A percentile compares a stretch with the other conserved stretches of the same genome.
Conservation (phyloP, 2,888 invertebrate species). For the Baccha elongata region DNA sequence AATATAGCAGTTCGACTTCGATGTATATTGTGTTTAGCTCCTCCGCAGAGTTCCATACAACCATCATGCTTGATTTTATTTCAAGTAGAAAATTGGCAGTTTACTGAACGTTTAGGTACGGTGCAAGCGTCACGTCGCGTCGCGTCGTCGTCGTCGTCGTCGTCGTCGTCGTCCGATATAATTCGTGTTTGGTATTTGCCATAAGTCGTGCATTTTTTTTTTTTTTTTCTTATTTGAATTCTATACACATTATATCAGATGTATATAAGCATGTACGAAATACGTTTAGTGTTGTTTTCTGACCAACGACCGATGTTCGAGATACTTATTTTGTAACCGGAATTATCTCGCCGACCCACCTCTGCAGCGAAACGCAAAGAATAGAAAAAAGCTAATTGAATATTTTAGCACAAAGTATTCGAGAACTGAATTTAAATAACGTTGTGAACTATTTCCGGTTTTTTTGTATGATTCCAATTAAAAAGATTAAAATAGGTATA, state of each 20-base stretch:
- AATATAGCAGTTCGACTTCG: background rate
- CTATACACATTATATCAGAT: background rate
- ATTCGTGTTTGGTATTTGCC: background rate
- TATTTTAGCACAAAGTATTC: too few relatives aligned
- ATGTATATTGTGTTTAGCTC: slow-evolving; percentile 4
- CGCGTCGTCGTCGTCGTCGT: too few relatives aligned
- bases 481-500: too few relatives aligned
- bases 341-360: too few relatives aligned
- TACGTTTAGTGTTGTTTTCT: background rate
- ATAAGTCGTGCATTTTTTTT: slow-evolving; percentile 21
- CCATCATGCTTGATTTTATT: background rate
- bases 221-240: too few relatives aligned
- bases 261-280: too few relatives aligned
- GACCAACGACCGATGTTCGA: slow-evolving; percentile 4
- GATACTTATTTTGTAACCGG: too few relatives aligned
- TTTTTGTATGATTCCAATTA: too few relatives aligned
- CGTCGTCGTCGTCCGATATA: background rate
- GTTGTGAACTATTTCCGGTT: too few relatives aligned
- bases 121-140: background rate
- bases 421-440: too few relatives aligned
- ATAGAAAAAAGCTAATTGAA: too few relatives aligned
- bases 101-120: background rate
- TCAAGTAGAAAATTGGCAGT: slow-evolving; percentile 15
- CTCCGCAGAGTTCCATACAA: slow-evolving; percentile 1
- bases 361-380: too few relatives aligned